Conservation (phyloP, 2,797 vertebrate species). For the Hafferia zeledoni region DNA sequence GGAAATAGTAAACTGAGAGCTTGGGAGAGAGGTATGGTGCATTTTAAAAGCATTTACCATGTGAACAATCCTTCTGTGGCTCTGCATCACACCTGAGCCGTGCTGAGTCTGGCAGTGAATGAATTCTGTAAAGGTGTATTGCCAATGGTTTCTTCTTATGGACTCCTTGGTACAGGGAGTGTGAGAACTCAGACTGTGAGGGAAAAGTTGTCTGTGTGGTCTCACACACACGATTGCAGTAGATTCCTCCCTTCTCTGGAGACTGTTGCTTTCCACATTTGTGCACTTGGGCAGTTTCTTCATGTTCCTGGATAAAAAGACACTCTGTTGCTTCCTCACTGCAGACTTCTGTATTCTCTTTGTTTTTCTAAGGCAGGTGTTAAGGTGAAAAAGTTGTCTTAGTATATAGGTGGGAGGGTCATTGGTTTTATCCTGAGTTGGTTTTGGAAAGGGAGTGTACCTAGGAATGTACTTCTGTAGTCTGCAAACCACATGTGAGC, state of each 20-base stretch:
- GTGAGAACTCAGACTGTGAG: background rate
- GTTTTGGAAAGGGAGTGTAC: background rate
- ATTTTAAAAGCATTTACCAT: background rate
- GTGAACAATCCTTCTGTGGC: background rate
- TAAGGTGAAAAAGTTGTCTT: background rate
- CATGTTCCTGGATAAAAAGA: background rate
- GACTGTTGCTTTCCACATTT: background rate
- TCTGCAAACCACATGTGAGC: background rate
- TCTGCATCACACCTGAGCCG: background rate
- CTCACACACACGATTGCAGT: background rate
- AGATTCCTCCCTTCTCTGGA: background rate
- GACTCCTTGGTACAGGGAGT: background rate
- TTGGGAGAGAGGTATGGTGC: background rate
- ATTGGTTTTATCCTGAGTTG: background rate
- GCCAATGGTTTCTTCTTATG: background rate
- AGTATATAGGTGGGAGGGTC: background rate
- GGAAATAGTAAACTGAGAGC: background rate
- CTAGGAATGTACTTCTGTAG: background rate
- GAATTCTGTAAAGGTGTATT: background rate
- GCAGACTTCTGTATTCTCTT: background rate
- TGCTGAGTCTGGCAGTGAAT: background rate
- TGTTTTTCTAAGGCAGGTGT: background rate
- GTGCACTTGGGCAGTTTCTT: background rate
- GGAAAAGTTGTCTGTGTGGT: background rate
- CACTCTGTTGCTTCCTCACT: background rate